These are phyloP conservation scores for Stenurella melanura DNA, from an alignment of 2,888 invertebrate species.

Conservation along the genomic window DNA sequence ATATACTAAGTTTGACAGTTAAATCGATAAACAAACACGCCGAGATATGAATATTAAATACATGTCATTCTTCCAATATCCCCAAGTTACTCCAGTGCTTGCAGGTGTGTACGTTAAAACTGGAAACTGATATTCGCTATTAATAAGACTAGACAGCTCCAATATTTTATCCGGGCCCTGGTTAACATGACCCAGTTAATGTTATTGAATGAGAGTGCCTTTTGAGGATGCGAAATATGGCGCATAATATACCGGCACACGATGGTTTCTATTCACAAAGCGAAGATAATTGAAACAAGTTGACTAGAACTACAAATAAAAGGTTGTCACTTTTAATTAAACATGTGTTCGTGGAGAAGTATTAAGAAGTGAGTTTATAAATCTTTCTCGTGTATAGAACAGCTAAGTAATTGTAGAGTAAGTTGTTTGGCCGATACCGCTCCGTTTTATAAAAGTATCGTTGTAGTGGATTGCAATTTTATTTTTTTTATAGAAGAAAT, in stretches of 20 bases:
- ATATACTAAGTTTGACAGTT: too few relatives aligned
- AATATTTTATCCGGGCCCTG: constrained; percentile 23
- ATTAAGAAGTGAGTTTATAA: constrained; percentile 20
- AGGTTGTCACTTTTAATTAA: constrained; percentile 39
- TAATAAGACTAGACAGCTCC: constrained; percentile 16
- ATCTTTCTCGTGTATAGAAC: background rate
- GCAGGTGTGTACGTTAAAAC: constrained; percentile 26
- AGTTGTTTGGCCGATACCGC: background rate
- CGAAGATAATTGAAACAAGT: constrained; percentile 39
- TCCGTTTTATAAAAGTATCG: background rate
- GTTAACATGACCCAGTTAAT: constrained; percentile 27
- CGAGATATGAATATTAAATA: background rate
- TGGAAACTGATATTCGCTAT: constrained; percentile 23
- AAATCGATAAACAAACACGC: too few relatives aligned
- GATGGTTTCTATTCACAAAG: constrained; percentile 29
- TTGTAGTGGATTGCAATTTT: background rate
- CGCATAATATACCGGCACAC: background rate
- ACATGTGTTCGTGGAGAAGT: constrained; percentile 31
- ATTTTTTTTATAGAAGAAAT: background rate
- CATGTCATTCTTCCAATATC: background rate
- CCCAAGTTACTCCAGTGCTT: background rate
- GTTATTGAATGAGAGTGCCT: constrained; percentile 22
- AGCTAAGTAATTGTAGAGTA: background rate
- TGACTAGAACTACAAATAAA: constrained; percentile 28
- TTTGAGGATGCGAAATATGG: constrained; percentile 16